Percentiles rank a stretch among this genome's conserved stretches.
Evolutionary conservation across 2,113 vertebrate genomes (phyloP).

Genomic region (Channa maculata): DNA sequence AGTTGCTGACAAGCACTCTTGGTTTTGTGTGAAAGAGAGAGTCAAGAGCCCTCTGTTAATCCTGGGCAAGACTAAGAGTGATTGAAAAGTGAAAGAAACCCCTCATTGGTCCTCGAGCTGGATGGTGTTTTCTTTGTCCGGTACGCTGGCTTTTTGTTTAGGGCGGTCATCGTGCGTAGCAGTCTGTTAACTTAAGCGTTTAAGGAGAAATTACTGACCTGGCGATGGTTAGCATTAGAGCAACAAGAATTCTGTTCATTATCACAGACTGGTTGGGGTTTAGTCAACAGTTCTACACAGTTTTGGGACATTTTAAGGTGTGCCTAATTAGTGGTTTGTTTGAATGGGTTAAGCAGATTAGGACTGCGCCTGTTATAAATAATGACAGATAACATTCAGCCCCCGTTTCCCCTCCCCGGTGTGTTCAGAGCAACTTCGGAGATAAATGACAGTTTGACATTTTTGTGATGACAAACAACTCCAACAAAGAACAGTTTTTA

Average conservation of each 20-base stretch:
- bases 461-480: background rate
- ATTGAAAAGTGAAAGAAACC: conserved; percentile 77
- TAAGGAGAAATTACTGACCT: conserved; percentile 25
- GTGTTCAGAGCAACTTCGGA: background rate
- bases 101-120: conserved; percentile 71
- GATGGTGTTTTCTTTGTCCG: conserved; percentile 70
- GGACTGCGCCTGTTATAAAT: conserved; percentile 4
- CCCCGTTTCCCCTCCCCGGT: background rate
- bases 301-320: conserved; percentile 13
- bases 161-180: conserved; percentile 39
- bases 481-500: too few relatives aligned
- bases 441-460: background rate
- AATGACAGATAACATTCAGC: conserved; percentile 7
- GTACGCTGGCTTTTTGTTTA: conserved; percentile 49
- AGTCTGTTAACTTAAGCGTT: conserved; percentile 46
- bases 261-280: conserved; percentile 31
- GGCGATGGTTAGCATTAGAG: conserved; percentile 33
- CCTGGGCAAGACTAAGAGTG: conserved; percentile 67
- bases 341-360: conserved; percentile 35
- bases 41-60: conserved; percentile 81
- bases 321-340: conserved; percentile 33
- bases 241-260: background rate
- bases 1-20: conserved; percentile 80
- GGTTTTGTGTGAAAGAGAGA: conserved; percentile 76
- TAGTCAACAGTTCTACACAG: conserved; percentile 16